Evolutionary conservation across 2,888 invertebrate species (phyloP).

Genomic region (Stratiomys singularior): DNA sequence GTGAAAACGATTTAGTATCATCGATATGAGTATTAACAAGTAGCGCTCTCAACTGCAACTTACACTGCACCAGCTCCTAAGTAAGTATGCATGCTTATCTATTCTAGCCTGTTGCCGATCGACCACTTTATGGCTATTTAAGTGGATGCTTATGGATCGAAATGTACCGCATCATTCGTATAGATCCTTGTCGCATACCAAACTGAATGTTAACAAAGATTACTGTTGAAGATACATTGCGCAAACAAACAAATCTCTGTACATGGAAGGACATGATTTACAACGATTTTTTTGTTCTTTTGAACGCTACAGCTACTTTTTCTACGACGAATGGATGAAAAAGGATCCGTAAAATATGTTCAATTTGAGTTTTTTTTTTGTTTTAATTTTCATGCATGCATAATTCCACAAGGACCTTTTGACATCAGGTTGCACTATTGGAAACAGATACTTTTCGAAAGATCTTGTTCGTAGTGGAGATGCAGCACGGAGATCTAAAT

Average conservation of each 20-base stretch:
- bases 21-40: conserved; percentile 36
- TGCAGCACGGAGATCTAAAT: conserved; percentile 16
- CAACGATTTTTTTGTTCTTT: conserved; percentile 4
- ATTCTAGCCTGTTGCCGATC: conserved; percentile 31
- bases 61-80: conserved; percentile 13
- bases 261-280: conserved; percentile 27
- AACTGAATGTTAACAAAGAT: conserved; percentile 18
- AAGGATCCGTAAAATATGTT: conserved; percentile 44
- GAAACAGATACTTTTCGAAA: conserved; percentile 38
- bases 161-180: conserved; percentile 29
- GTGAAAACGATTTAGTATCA: conserved; percentile 40
- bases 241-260: conserved; percentile 43
- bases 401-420: conserved; percentile 4
- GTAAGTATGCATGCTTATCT: conserved; percentile 24
- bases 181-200: conserved; percentile 39
- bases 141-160: conserved; percentile 44
- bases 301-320: conserved; percentile 11
- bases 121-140: conserved; percentile 44
- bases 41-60: conserved; percentile 36
- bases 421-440: conserved; percentile 44
- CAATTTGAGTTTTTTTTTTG: not conserved
- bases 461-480: conserved; percentile 18
- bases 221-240: conserved; percentile 23
- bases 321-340: conserved; percentile 39
- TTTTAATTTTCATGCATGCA: not conserved